Evolutionary conservation across 2,113 vertebrate genomes (phyloP).

Genomic region (Aspiorhynchus laticeps): DNA sequence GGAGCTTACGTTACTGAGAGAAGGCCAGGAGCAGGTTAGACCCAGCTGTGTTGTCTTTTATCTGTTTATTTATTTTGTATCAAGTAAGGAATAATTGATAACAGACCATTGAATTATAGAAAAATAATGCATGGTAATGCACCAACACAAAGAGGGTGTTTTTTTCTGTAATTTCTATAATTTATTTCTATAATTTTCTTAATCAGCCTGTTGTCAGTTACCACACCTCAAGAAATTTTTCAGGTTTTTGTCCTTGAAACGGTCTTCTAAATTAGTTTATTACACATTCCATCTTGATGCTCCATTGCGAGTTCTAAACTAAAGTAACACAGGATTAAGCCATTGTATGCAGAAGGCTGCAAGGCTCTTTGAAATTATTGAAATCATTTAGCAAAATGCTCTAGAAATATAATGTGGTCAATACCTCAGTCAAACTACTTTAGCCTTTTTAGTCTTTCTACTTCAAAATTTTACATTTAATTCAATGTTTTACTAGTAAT

Average conservation of each 20-base stretch:
- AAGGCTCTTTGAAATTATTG: no score
- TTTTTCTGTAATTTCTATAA: not conserved
- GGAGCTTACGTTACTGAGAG: conserved; percentile 85
- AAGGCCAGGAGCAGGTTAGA: conserved; percentile 93
- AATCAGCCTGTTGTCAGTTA: not conserved
- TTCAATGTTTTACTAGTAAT: no score
- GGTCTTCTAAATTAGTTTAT: not conserved
- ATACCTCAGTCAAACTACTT: no score
- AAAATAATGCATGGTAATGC: not conserved
- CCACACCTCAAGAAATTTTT: not conserved
- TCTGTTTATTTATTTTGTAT: not conserved
- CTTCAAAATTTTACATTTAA: no score
- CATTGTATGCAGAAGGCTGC: no score
- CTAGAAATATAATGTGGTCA: no score
- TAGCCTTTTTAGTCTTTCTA: no score
- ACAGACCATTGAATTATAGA: not conserved
- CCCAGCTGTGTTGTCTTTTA: not conserved
- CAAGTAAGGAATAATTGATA: not conserved
- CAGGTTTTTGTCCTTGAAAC: not conserved
- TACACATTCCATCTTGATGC: not conserved
- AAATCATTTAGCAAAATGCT: no score
- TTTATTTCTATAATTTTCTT: not conserved
- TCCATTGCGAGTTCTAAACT: not conserved
- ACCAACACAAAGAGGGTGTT: not conserved
- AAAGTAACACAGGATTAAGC: not conserved